Base-by-base conservation (phyloP, 2,888 invertebrate species). In the Dynastes grantii region DNA sequence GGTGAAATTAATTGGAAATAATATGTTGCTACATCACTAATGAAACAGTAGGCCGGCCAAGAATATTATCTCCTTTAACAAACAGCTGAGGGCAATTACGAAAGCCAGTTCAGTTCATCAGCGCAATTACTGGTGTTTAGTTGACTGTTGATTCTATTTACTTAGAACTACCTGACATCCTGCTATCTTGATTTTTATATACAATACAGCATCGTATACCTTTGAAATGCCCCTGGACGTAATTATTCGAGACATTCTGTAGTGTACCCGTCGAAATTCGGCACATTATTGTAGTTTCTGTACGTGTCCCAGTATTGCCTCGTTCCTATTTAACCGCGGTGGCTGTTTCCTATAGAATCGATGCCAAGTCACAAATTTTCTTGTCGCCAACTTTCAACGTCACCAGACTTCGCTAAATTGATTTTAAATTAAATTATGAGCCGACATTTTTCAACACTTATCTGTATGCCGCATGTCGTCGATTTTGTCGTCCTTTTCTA, bases 381-480 rank as follows among this genome's bases (percentile, higher is more conserved):
- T 83, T 85, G 87, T 86, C 86, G 84, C 82, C 83, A 82, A 82
- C 83, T 40, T 29, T 58, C 40, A 55, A 80, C 85, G 84, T 85
- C 85, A 85, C 84, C 84, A 83, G 82, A 84, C 84, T 85, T 84
- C 78, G 81, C 84, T 81, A 86, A 86, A 86, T 87, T 86, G 87
- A 87, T 87, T 87, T 85, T 85, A 86, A 87, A 87, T 87, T 85
- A 87, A 87, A 87, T 87, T 87, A 87, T 86, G 85, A 84, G 81
- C 82, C 82, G 83, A 86, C 86, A 87, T 87, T 87, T 87, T 87
- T 87, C 85, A 86, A 79, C 85, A 85, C 85, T 87, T 87, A 87
- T 87, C 87, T 86, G 84, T 84, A 84, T 85, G 85, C 84, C 82
- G 85, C 86, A 86, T 85, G 83, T 84, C 82, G 77, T 77, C 64